phyloP scores from a whole-genome alignment of 1,140 invertebrate genomes.

The Palaemon carinicauda region DNA sequence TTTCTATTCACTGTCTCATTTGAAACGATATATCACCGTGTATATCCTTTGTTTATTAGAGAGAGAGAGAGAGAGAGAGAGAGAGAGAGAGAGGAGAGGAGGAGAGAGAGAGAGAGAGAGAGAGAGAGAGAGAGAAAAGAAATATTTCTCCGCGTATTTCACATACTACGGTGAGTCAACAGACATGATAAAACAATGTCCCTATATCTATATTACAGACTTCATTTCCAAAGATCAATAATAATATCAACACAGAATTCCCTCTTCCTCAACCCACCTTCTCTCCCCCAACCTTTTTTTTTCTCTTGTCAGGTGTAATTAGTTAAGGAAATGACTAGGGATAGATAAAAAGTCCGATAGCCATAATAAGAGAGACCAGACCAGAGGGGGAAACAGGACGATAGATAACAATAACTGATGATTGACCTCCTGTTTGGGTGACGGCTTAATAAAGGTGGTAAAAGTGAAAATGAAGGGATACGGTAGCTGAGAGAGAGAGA shows the following conservation, averaged over 20 bases:
- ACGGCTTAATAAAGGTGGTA: not conserved
- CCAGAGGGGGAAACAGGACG: not conserved
- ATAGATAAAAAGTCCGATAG: conserved; percentile 41
- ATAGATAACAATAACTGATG: conserved; percentile 6
- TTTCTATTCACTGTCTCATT: too few relatives aligned
- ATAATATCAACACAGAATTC: not conserved
- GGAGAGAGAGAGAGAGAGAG: too few relatives aligned
- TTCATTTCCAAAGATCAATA: not conserved
- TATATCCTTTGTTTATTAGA: too few relatives aligned
- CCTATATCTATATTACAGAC: not conserved
- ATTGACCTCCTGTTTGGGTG: conserved; percentile 15
- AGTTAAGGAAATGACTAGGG: conserved; percentile 39
- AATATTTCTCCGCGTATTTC: too few relatives aligned
- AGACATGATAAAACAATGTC: not conserved
- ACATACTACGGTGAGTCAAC: too few relatives aligned
- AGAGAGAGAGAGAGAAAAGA: too few relatives aligned
- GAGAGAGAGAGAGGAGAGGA: too few relatives aligned
- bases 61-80: too few relatives aligned
- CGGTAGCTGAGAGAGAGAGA: not conserved
- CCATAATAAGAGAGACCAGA: conserved; percentile 12
- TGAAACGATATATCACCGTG: too few relatives aligned
- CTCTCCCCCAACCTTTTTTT: not conserved
- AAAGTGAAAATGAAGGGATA: not conserved
- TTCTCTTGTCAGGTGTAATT: conserved; percentile 38
- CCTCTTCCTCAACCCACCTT: not conserved